Percentiles rank a stretch among this genome's conserved stretches.
Evolutionary conservation across 2,113 vertebrate genomes (phyloP).

Genomic region (Gambusia affinis): DNA sequence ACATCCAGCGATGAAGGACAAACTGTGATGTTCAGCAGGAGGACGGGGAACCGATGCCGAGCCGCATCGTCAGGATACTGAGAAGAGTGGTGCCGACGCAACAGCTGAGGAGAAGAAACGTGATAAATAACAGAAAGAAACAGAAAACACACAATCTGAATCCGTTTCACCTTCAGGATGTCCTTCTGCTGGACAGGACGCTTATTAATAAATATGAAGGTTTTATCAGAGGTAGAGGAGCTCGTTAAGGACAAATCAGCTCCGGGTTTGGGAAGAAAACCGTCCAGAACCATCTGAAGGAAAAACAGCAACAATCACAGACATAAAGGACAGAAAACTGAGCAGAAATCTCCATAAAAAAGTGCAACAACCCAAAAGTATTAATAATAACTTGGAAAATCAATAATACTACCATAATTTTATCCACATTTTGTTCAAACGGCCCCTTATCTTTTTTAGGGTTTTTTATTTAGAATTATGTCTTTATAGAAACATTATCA

Average conservation of each 20-base stretch:
- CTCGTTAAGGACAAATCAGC: conserved; percentile 84
- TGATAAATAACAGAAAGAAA: conserved; percentile 16
- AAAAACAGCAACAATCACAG: conserved; percentile 9
- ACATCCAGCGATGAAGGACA: conserved; percentile 88
- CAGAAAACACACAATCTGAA: not conserved
- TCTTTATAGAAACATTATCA: too few relatives aligned
- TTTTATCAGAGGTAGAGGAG: conserved; percentile 86
- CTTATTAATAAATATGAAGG: conserved; percentile 90
- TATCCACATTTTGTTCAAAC: too few relatives aligned
- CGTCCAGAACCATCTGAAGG: conserved; percentile 87
- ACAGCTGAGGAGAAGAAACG: conserved; percentile 76
- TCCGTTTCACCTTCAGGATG: conserved; percentile 88
- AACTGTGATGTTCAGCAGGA: conserved; percentile 88
- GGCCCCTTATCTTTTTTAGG: too few relatives aligned
- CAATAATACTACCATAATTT: too few relatives aligned
- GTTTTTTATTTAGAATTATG: too few relatives aligned
- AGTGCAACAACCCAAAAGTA: not conserved
- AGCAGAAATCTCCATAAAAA: not conserved
- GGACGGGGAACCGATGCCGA: conserved; percentile 83
- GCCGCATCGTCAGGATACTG: conserved; percentile 79
- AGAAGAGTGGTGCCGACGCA: conserved; percentile 85
- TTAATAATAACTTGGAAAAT: too few relatives aligned
- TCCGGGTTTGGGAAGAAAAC: conserved; percentile 89
- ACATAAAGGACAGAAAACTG: conserved; percentile 1
- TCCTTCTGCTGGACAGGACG: conserved; percentile 92